These are phyloP conservation scores for Ditylenchus weischeri DNA, from an alignment of 2,888 invertebrate genomes.

Conservation along the genomic window DNA sequence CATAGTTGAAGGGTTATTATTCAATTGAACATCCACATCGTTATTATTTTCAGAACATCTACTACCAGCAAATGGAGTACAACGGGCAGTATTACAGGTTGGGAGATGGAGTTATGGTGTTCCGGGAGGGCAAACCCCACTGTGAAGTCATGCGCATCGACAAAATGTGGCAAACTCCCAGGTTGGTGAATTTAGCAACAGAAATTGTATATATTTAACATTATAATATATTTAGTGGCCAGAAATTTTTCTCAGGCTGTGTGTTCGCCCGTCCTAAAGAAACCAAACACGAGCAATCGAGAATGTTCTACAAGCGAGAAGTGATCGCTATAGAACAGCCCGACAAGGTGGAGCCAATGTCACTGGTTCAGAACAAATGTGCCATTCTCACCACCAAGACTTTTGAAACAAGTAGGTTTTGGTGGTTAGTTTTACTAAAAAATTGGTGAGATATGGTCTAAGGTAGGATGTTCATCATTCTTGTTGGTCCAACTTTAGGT, in stretches of 20 bases:
- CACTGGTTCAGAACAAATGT: slow-evolving; percentile 86
- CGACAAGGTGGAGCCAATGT: slow-evolving; percentile 84
- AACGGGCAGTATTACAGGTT: slow-evolving; percentile 59
- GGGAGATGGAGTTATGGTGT: slow-evolving; percentile 89
- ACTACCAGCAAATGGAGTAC: slow-evolving; percentile 86
- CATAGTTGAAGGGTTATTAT: no score
- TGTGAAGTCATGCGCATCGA: slow-evolving; percentile 89
- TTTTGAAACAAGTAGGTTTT: slow-evolving; percentile 61
- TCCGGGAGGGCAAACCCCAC: slow-evolving; percentile 77
- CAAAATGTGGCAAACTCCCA: slow-evolving; percentile 85
- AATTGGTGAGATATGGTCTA: no score
- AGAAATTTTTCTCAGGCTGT: slow-evolving; percentile 76
- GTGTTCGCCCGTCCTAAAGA: slow-evolving; percentile 86
- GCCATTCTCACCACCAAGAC: slow-evolving; percentile 83
- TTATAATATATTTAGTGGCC: slow-evolving; percentile 17
- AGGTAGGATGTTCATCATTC: no score
- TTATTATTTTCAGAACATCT: slow-evolving; percentile 58
- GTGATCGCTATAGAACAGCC: slow-evolving; percentile 62
- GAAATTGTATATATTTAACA: neutral
- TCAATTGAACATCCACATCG: no score
- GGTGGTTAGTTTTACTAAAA: no score
- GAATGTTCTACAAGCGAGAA: slow-evolving; percentile 85
- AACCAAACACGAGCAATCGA: slow-evolving; percentile 69
- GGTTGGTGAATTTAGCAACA: slow-evolving; percentile 66
- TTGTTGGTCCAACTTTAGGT: no score